Conservation (phyloP, 2,888 invertebrate genomes). For the Heliconius erato region DNA sequence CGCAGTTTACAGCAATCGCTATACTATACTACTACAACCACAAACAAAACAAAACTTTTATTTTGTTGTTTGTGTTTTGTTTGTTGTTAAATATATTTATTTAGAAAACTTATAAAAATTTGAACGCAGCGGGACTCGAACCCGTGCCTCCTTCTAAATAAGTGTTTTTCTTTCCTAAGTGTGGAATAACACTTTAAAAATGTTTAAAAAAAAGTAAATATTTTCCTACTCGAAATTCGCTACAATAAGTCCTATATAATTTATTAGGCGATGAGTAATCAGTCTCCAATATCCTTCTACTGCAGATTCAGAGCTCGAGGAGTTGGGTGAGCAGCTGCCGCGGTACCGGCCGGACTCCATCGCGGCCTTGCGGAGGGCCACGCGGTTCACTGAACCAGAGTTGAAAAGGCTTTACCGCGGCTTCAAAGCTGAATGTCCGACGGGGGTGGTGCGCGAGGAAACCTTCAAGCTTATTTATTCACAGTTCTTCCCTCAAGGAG, state of each 20-base stretch:
- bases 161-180: too few relatives aligned
- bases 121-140: too few relatives aligned
- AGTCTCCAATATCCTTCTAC: constrained; percentile 54
- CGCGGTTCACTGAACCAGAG: constrained; percentile 96
- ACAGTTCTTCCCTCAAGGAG: constrained; percentile 99
- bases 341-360: constrained; percentile 97
- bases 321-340: constrained; percentile 94
- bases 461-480: constrained; percentile 98
- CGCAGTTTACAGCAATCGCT: neutral
- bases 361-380: constrained; percentile 94
- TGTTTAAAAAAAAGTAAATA: neutral
- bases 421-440: constrained; percentile 98
- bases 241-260: neutral
- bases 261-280: neutral
- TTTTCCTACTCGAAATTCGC: neutral
- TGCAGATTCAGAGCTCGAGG: constrained; percentile 97
- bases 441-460: constrained; percentile 97
- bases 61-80: too few relatives aligned
- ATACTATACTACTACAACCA: neutral
- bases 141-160: too few relatives aligned
- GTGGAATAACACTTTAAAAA: too few relatives aligned
- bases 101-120: too few relatives aligned
- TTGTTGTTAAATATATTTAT: too few relatives aligned
- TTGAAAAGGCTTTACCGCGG: constrained; percentile 98
- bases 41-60: too few relatives aligned